phyloP scores from a whole-genome alignment of 2,113 vertebrate species.

The Pachypanchax playfairii region DNA sequence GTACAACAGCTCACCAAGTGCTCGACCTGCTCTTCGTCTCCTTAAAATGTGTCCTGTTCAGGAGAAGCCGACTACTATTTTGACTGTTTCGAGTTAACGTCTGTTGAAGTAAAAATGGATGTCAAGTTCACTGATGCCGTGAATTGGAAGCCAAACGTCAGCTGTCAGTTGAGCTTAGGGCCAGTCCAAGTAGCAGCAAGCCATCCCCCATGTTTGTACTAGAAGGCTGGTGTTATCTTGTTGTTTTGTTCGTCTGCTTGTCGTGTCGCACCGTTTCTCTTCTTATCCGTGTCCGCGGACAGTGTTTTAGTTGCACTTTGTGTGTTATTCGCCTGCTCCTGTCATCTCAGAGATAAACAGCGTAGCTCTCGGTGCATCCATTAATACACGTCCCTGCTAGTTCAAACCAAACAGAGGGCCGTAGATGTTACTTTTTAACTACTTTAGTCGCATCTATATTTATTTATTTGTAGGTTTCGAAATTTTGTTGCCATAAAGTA shows the following conservation, averaged over 20 bases:
- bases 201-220: conserved; percentile 53
- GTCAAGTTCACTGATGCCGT: conserved; percentile 75
- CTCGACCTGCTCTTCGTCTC: conserved; percentile 19
- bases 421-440: conserved; percentile 4
- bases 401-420: conserved; percentile 38
- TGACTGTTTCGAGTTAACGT: conserved; percentile 32
- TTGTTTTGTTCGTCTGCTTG: too few relatives aligned
- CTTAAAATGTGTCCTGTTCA: conserved; percentile 15
- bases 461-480: too few relatives aligned
- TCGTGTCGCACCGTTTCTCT: not conserved
- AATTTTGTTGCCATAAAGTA: not conserved
- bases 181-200: conserved; percentile 62
- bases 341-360: conserved; percentile 40
- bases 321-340: conserved; percentile 13
- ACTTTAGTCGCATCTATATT: conserved; percentile 17
- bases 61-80: conserved; percentile 5
- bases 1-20: conserved; percentile 75
- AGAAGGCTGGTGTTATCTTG: conserved; percentile 52
- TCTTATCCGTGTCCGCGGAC: not conserved
- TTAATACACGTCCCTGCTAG: conserved; percentile 34
- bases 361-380: conserved; percentile 36
- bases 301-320: conserved; percentile 32
- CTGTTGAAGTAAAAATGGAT: conserved; percentile 60
- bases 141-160: conserved; percentile 75
- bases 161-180: conserved; percentile 73